Conservation (phyloP, 2,888 invertebrate genomes). For the Nasonia oneida region DNA sequence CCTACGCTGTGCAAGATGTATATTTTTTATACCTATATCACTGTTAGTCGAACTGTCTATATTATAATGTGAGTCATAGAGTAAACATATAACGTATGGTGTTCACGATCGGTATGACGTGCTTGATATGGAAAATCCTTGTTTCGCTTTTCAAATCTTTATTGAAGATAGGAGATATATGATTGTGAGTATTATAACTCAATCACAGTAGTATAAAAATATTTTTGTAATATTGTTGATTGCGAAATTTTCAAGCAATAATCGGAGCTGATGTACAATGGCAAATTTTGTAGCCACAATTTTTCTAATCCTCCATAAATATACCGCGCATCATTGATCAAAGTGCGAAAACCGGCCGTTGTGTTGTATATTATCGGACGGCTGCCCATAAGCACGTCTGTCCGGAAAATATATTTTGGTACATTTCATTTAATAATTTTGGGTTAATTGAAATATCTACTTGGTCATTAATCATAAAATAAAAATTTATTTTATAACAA, state of each 20-base stretch:
- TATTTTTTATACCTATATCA: constrained; percentile 16
- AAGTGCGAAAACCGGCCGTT: constrained; percentile 10
- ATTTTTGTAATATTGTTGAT: neutral
- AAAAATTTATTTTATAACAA: neutral
- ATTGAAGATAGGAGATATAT: neutral
- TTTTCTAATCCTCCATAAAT: constrained; percentile 14
- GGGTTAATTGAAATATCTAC: neutral
- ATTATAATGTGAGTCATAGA: neutral
- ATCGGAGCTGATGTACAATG: too few relatives aligned
- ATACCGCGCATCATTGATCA: constrained; percentile 36
- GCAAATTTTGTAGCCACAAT: neutral
- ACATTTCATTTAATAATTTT: constrained; percentile 14
- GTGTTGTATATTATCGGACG: constrained; percentile 12
- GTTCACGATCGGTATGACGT: neutral
- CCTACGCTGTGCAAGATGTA: neutral
- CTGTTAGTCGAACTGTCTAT: neutral
- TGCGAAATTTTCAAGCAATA: neutral
- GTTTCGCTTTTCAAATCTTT: neutral
- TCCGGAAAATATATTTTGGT: constrained; percentile 27
- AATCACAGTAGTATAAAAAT: neutral
- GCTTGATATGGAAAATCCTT: neutral
- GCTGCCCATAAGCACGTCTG: constrained; percentile 4
- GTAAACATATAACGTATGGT: neutral
- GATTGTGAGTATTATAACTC: too few relatives aligned
- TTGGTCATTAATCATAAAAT: neutral